These are phyloP conservation scores for Dicranocentrus wangi DNA, from an alignment of 2,888 invertebrate genomes.

Conservation along the genomic window DNA sequence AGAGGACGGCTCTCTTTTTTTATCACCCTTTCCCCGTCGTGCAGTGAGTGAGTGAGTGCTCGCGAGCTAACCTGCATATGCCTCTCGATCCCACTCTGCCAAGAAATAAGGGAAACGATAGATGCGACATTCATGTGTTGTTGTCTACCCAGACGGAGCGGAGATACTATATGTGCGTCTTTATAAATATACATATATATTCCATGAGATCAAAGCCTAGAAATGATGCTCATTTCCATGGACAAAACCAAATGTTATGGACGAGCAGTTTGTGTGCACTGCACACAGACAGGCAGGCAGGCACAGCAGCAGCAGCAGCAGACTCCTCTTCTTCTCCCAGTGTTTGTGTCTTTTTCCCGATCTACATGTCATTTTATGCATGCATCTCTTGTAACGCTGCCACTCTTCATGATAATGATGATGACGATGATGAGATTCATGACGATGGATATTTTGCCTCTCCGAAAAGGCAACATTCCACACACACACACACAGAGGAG, in stretches of 20 bases:
- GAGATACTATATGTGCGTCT: too few species aligned
- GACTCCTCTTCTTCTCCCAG: too few species aligned
- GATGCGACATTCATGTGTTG: not conserved
- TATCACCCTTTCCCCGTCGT: not conserved
- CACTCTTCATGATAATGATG: slow-evolving; percentile 1
- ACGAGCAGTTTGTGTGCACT: slow-evolving; percentile 43
- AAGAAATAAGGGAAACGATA: too few species aligned
- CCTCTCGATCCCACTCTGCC: too few species aligned
- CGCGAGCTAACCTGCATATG: too few species aligned
- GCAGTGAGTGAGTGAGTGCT: too few species aligned
- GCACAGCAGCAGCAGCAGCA: not conserved
- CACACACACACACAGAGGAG: not conserved
- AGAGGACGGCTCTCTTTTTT: not conserved
- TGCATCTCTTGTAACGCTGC: slow-evolving; percentile 50
- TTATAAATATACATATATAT: not conserved
- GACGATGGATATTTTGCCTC: slow-evolving; percentile 14
- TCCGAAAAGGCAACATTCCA: slow-evolving; percentile 1
- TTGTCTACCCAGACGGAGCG: not conserved
- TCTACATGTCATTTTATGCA: slow-evolving; percentile 53
- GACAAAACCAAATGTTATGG: slow-evolving; percentile 49
- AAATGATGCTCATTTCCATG: slow-evolving; percentile 37
- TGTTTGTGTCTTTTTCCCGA: too few species aligned
- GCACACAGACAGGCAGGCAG: not conserved
- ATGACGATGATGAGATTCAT: slow-evolving; percentile 13
- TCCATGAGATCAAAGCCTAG: slow-evolving; percentile 14